Conservation (phyloP, 35 echinoderm and acorn worm species). For the Diadema setosum region DNA sequence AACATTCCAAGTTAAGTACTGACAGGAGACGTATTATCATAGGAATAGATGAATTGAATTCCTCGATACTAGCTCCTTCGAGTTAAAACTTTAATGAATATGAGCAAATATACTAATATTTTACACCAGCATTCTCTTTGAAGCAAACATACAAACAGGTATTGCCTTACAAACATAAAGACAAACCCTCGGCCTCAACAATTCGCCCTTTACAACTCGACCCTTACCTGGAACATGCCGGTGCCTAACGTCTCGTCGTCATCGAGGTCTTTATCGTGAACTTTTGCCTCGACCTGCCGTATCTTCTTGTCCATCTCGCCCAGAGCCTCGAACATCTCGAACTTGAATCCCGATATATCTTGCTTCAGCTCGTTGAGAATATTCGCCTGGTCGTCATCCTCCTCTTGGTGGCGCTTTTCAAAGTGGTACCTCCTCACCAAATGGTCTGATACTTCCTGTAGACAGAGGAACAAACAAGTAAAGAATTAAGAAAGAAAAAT, state of each 20-base stretch:
- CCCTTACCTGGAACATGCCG: constrained; percentile 92
- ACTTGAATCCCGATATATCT: constrained; percentile 97
- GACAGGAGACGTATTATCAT: too few relatives aligned
- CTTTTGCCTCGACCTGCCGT: constrained; percentile 86
- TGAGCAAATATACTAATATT: too few relatives aligned
- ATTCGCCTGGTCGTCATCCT: constrained; percentile 90
- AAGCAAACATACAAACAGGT: too few relatives aligned
- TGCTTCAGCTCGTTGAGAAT: constrained; percentile 92
- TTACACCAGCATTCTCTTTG: too few relatives aligned
- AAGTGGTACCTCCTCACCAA: constrained; percentile 90
- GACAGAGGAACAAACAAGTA: background rate
- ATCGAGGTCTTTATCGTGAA: constrained; percentile 73
- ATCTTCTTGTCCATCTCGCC: constrained; percentile 99
- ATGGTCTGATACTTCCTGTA: constrained; percentile 80
- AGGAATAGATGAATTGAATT: too few relatives aligned
- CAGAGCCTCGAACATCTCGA: constrained; percentile 96
- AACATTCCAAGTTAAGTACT: too few relatives aligned
- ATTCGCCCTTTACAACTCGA: too few relatives aligned
- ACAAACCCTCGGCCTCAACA: too few relatives aligned
- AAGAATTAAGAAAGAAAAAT: background rate
- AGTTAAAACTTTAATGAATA: too few relatives aligned
- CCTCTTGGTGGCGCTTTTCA: constrained; percentile 83
- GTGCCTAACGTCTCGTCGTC: constrained; percentile 74
- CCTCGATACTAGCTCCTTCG: too few relatives aligned
- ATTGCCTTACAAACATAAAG: too few relatives aligned